Conservation (phyloP, 2,797 vertebrate genomes). For the Enteromius treurensis region DNA sequence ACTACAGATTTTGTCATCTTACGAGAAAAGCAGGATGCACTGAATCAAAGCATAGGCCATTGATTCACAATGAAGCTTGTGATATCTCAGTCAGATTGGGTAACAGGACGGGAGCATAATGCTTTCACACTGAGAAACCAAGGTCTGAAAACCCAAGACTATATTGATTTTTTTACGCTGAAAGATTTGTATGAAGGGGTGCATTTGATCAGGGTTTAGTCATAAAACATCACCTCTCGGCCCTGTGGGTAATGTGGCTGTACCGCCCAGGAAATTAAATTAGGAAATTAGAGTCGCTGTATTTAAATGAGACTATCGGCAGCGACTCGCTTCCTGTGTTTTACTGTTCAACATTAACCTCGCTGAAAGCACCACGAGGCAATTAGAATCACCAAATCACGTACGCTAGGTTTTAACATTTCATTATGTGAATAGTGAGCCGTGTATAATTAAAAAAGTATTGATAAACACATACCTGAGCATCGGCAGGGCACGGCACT, state of each 20-base stretch:
- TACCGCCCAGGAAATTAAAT: constrained; percentile 65
- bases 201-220: constrained; percentile 49
- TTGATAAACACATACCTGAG: constrained; percentile 64
- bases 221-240: constrained; percentile 50
- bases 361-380: constrained; percentile 49
- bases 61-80: constrained; percentile 23
- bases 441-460: constrained; percentile 71
- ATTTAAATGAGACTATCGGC: constrained; percentile 58
- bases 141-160: constrained; percentile 8
- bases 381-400: constrained; percentile 66
- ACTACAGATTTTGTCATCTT: neutral
- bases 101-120: constrained; percentile 4
- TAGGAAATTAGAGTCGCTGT: constrained; percentile 66
- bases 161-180: neutral
- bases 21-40: neutral
- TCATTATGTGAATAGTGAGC: constrained; percentile 64
- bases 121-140: constrained; percentile 1
- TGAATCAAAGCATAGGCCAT: constrained; percentile 11
- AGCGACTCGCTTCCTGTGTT: constrained; percentile 24
- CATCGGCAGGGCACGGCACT: constrained; percentile 32
- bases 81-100: constrained; percentile 19
- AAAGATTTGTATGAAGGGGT: neutral
- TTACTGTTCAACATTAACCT: constrained; percentile 50
- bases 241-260: constrained; percentile 52
- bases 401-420: constrained; percentile 65